These are phyloP conservation scores for Caerostris extrusa DNA, from an alignment of 1,140 invertebrate genomes.

Conservation along the genomic window DNA sequence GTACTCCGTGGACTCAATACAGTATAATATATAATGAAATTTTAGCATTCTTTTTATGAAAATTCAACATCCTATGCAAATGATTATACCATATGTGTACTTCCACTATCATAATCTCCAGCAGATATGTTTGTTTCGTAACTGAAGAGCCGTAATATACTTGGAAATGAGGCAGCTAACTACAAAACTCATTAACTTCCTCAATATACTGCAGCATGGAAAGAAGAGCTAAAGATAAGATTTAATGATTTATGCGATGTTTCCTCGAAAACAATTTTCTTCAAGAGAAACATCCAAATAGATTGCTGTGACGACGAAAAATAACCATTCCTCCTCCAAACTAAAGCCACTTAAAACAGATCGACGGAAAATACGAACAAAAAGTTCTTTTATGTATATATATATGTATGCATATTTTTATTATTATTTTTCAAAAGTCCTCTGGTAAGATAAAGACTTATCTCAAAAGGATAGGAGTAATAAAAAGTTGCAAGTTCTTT, in stretches of 20 bases:
- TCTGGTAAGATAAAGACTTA: conserved; percentile 5
- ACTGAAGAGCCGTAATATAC: no score
- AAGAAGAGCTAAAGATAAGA: neutral
- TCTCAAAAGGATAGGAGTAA: neutral
- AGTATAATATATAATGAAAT: no score
- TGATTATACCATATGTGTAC: no score
- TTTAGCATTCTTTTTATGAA: no score
- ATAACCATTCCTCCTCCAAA: neutral
- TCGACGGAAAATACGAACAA: neutral
- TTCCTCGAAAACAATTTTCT: neutral
- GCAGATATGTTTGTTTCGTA: no score
- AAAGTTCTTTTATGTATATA: neutral
- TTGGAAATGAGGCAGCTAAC: no score
- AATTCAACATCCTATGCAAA: no score
- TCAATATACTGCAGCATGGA: neutral
- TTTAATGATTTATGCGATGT: neutral
- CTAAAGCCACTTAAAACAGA: conserved; percentile 10
- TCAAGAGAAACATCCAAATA: no score
- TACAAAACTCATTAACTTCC: no score
- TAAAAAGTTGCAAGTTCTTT: neutral
- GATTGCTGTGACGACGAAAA: neutral
- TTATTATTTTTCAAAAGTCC: neutral
- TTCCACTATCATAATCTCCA: no score
- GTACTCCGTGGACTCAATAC: no score
- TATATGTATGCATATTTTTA: no score